Evolutionary conservation across 2,797 vertebrate species (phyloP).

Genomic region (Takifugu rubripes): DNA sequence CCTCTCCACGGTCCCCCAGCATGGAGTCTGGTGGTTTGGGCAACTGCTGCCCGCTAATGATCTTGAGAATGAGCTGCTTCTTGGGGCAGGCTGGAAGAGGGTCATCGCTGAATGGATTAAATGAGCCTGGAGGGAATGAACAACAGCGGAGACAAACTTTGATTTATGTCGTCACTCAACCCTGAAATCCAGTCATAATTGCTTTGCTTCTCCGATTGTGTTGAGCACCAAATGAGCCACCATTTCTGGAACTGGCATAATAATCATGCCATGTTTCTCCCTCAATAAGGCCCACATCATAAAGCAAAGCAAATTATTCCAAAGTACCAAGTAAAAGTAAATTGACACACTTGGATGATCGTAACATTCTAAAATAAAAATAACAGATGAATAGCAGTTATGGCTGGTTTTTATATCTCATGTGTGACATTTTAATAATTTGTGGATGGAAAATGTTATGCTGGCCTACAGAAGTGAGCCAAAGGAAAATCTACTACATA

Average conservation of each 20-base stretch:
- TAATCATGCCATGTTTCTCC: not conserved
- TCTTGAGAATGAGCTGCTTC: slow-evolving; percentile 94
- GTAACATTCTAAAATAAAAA: too few relatives aligned
- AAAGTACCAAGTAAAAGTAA: too few relatives aligned
- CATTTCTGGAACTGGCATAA: not conserved
- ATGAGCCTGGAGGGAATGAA: slow-evolving; percentile 78
- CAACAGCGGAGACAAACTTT: slow-evolving; percentile 29
- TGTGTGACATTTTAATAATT: too few relatives aligned
- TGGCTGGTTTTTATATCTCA: too few relatives aligned
- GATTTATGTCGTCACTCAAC: slow-evolving; percentile 42
- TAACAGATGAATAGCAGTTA: too few relatives aligned
- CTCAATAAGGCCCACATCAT: too few relatives aligned
- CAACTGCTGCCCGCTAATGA: slow-evolving; percentile 97
- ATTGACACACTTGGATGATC: too few relatives aligned
- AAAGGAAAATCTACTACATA: too few relatives aligned
- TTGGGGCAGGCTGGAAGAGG: slow-evolving; percentile 94
- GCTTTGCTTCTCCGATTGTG: too few relatives aligned
- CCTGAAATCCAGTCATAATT: not conserved
- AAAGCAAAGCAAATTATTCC: too few relatives aligned
- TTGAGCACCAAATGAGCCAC: not conserved
- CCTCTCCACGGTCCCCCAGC: slow-evolving; percentile 97
- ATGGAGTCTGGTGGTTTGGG: slow-evolving; percentile 97
- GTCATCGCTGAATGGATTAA: slow-evolving; percentile 91
- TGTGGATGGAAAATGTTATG: too few relatives aligned
- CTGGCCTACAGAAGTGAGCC: too few relatives aligned